Evolutionary conservation across 2,797 vertebrate species (phyloP), one percentile per base, ranked within the genome.

Genomic region (Enteromius argenteus): DNA sequence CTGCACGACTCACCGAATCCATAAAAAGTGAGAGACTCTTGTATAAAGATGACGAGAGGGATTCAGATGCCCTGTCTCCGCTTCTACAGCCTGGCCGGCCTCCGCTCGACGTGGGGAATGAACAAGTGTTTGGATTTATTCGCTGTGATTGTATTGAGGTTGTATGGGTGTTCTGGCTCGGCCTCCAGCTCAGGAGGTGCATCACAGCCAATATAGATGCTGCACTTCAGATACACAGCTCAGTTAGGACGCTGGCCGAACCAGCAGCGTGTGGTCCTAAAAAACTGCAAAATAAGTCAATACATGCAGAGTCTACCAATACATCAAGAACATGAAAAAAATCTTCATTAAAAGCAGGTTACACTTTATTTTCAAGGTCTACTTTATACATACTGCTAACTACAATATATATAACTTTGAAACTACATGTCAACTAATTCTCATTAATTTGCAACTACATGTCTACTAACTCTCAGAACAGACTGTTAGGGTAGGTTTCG

Each of bases 1-100:
- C 82, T 89, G 91, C 90, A 87, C 87, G 87, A 89, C 84, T 91
- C 93, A 90, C 93, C 93, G 92, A 94, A 94, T 92, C 92, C 91
- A 93, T 93, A 42, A 42, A 42, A 42, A 91, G 88, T 53, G 91
- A 93, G 93, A 86, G 89, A 94, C 92, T 92, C 91, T 87, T 83
- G 81, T 91, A 91, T 92, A 92, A 92, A 93, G 82, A 84, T 68
- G 85, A 83, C 30, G 35, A 60, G 72, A 77, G 69, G 23, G 80
- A 60, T 80, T 83, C 76, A 85, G 71, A 85, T 46, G 67, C 80
- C 82, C 75, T 68, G 64, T 60, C 66, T 60, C 15, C n/a, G 27
- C 60, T 84, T 68, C 46, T 30, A 69, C 39, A 68, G 9, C 80
- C 88, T 90, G 88, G 80, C 90, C 90, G 77, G 89, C 87, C 88